These are phyloP conservation scores for Phenganax subtilis DNA, from an alignment of 92 coral and sea anemone genomes.

Conservation along the genomic window DNA sequence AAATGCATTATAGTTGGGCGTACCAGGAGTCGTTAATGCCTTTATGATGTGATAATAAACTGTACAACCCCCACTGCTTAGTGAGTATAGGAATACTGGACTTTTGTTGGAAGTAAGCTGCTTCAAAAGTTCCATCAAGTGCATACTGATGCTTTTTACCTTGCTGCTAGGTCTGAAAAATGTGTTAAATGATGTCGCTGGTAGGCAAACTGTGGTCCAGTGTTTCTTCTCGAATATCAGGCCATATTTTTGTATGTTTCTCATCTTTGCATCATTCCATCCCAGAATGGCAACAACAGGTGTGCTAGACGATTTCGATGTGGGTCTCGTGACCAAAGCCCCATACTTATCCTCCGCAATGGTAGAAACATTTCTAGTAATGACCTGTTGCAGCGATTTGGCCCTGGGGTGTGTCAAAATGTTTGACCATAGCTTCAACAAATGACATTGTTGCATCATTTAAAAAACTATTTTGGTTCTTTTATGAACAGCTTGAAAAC, in stretches of 20 bases:
- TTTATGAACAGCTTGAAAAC: background rate
- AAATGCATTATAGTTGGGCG: slow-evolving; percentile 46
- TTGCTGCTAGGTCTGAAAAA: slow-evolving; percentile 57
- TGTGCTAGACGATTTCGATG: slow-evolving; percentile 17
- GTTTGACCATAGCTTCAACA: background rate
- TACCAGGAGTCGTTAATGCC: slow-evolving; percentile 50
- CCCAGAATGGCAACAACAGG: slow-evolving; percentile 89
- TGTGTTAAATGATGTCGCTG: slow-evolving; percentile 75
- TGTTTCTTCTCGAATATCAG: slow-evolving; percentile 67
- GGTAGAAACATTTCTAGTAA: background rate
- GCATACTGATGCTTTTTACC: slow-evolving; percentile 58
- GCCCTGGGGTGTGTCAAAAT: background rate
- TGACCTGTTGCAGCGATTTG: background rate
- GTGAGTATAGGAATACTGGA: slow-evolving; percentile 63
- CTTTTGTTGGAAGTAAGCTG: slow-evolving; percentile 52
- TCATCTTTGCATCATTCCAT: slow-evolving; percentile 81
- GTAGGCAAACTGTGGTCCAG: slow-evolving; percentile 62
- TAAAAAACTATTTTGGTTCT: background rate
- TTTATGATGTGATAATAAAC: slow-evolving; percentile 63
- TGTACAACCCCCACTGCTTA: slow-evolving; percentile 74
- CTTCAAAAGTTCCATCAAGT: slow-evolving; percentile 51
- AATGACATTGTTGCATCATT: background rate
- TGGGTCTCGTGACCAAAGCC: slow-evolving; percentile 43
- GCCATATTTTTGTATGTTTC: slow-evolving; percentile 72
- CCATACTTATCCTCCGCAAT: slow-evolving; percentile 48